These are phyloP conservation scores for Crematogaster levior DNA, from an alignment of 2,888 invertebrate species.

Conservation along the genomic window DNA sequence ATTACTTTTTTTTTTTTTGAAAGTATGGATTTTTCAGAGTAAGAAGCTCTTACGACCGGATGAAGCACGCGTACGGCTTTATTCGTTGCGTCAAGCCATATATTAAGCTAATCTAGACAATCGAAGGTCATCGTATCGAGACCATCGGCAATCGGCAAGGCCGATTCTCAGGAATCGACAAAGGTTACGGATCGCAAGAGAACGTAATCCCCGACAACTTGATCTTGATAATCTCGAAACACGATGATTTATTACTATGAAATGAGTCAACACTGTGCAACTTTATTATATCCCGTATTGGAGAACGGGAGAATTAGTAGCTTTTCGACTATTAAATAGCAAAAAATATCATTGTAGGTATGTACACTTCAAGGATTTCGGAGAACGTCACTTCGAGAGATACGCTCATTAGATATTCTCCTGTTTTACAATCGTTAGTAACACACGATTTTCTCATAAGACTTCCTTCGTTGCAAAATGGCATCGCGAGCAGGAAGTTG, in stretches of 20 bases:
- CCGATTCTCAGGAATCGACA: conserved; percentile 61
- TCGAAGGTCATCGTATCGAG: conserved; percentile 58
- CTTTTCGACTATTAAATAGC: background rate
- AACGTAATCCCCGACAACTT: conserved; percentile 27
- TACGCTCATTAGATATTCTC: conserved; percentile 1
- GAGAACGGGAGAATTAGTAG: background rate
- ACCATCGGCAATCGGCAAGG: conserved; percentile 65
- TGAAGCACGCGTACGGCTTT: conserved; percentile 8
- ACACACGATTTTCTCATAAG: conserved; percentile 14
- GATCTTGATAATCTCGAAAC: conserved; percentile 49
- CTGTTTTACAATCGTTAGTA: conserved; percentile 15
- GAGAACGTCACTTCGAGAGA: background rate
- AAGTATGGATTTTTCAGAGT: background rate
- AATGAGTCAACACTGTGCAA: conserved; percentile 59
- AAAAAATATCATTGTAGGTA: background rate
- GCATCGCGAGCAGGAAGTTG: conserved; percentile 42
- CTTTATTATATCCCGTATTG: background rate
- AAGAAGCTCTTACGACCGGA: background rate
- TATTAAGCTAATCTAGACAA: conserved; percentile 37
- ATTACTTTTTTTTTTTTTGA: background rate
- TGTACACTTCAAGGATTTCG: background rate
- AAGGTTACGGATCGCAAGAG: conserved; percentile 65
- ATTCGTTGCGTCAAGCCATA: conserved; percentile 20
- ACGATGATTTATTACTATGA: conserved; percentile 60
- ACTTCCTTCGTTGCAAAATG: conserved; percentile 50